phyloP scores from a whole-genome alignment of 2,113 vertebrate species.

The Taxidea taxus region DNA sequence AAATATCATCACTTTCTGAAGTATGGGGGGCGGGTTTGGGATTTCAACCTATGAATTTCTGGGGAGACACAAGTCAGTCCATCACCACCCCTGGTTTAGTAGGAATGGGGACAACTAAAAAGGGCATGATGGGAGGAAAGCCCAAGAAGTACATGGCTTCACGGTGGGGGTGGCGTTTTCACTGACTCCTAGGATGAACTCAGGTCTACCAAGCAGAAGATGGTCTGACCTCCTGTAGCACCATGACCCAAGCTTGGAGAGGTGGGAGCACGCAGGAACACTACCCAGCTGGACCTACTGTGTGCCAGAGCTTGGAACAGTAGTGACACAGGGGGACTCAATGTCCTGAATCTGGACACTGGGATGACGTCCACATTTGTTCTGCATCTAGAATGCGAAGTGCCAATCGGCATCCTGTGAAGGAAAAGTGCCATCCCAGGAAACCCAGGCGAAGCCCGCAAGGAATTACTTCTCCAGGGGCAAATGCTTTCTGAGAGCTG shows the following conservation, averaged over 20 bases:
- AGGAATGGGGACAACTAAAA: background rate
- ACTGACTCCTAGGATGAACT: background rate
- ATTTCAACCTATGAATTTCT: background rate
- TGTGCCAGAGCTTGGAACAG: background rate
- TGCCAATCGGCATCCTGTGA: accelerated
- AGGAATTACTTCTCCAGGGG: background rate
- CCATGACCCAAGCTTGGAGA: accelerated
- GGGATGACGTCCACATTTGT: background rate
- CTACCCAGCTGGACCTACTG: background rate
- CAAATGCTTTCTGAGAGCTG: background rate
- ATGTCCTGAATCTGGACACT: background rate
- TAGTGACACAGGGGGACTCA: background rate
- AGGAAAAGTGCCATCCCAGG: background rate
- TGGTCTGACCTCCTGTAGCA: background rate
- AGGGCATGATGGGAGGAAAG: background rate
- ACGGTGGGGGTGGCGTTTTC: accelerated
- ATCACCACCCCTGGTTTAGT: background rate
- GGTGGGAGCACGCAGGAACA: accelerated
- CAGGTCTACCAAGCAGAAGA: background rate
- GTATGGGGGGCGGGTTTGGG: background rate
- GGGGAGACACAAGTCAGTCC: background rate
- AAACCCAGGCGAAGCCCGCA: background rate
- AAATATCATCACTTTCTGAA: background rate
- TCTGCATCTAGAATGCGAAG: background rate
- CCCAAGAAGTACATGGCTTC: accelerated